phyloP scores from a whole-genome alignment of 1,140 invertebrate species.

The Megalonaias nervosa region DNA sequence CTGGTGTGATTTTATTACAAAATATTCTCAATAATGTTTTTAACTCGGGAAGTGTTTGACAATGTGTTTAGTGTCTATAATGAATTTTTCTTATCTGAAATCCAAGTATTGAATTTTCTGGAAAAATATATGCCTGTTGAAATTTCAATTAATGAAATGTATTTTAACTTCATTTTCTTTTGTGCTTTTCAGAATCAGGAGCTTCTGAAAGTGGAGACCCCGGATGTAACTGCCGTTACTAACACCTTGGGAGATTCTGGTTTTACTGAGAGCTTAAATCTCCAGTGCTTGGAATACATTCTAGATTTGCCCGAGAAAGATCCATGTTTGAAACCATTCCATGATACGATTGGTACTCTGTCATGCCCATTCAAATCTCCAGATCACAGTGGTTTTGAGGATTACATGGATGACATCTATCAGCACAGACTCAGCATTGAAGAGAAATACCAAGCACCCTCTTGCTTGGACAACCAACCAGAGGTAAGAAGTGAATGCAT shows the following conservation, averaged over 20 bases:
- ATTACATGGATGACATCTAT: constrained; percentile 50
- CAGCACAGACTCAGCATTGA: constrained; percentile 46
- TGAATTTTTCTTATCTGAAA: no score
- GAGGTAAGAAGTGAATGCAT: constrained; percentile 33
- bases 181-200: no score
- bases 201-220: not conserved
- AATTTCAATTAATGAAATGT: no score
- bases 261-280: constrained; percentile 21
- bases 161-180: no score
- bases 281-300: constrained; percentile 45
- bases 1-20: no score
- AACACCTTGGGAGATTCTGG: constrained; percentile 42
- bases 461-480: constrained; percentile 49
- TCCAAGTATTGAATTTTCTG: no score
- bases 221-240: constrained; percentile 19
- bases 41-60: no score
- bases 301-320: constrained; percentile 33
- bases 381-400: constrained; percentile 48
- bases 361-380: constrained; percentile 11
- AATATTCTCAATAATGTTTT: no score
- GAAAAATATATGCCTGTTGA: no score
- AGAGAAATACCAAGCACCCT: constrained; percentile 39
- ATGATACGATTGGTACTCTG: not conserved
- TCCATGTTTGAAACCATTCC: not conserved
- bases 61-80: no score